Conservation (phyloP, 2,113 vertebrate species). For the Halcyon senegalensis region DNA sequence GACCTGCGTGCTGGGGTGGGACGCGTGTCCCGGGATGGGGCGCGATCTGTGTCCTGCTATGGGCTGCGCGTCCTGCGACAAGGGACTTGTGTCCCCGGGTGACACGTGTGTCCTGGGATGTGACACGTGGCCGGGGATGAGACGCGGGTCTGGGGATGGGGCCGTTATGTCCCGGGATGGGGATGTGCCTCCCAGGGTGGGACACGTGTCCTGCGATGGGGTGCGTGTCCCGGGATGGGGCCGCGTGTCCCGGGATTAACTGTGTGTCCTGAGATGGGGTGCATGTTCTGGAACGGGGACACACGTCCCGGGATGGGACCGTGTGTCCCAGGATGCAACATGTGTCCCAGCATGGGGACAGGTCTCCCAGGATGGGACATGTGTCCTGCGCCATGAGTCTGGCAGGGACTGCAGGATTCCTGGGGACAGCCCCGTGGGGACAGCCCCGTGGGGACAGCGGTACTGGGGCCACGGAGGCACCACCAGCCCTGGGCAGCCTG, state of each 20-base stretch:
- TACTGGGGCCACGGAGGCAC: background rate
- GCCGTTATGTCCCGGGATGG: background rate
- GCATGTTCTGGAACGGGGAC: fast-evolving
- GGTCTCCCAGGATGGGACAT: too few relatives aligned
- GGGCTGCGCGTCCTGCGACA: too few relatives aligned
- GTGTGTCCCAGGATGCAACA: background rate
- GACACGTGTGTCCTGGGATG: background rate
- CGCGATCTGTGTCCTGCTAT: background rate
- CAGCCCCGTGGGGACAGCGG: background rate
- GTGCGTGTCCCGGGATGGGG: background rate
- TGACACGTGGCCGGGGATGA: background rate
- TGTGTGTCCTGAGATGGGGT: fast-evolving
- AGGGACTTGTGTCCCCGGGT: fast-evolving
- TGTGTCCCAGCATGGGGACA: background rate
- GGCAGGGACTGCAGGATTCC: background rate
- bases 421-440: background rate
- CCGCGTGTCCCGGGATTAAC: background rate
- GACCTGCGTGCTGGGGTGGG: background rate
- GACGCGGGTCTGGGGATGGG: fast-evolving
- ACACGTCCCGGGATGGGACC: too few relatives aligned
- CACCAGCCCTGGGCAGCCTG: background rate
- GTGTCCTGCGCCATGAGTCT: background rate
- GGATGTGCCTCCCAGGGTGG: background rate
- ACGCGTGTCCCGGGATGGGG: background rate
- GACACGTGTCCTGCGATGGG: fast-evolving